phyloP scores from a whole-genome alignment of 1,140 invertebrate genomes.

The Ptiloglossa arizonensis region DNA sequence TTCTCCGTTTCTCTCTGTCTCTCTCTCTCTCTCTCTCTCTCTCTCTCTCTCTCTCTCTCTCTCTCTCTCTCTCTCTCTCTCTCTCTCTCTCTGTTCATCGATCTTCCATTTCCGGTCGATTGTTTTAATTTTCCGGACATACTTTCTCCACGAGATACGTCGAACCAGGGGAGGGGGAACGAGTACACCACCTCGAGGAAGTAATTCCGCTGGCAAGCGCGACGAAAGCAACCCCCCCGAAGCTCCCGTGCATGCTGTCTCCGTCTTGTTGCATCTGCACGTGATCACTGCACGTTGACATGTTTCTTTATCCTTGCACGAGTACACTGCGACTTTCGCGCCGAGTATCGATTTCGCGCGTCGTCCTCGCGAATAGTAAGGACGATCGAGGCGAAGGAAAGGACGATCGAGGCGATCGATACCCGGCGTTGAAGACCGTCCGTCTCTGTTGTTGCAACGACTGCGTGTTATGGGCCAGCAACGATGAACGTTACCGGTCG shows the following conservation, averaged over 20 bases:
- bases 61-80: conserved; percentile 21
- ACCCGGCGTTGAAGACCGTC: background rate
- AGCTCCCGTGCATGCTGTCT: conserved; percentile 65
- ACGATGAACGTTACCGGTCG: conserved; percentile 1
- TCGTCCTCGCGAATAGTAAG: background rate
- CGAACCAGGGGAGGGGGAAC: conserved; percentile 16
- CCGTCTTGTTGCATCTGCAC: conserved; percentile 67
- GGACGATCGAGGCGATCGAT: background rate
- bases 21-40: conserved; percentile 38
- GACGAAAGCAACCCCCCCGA: conserved; percentile 52
- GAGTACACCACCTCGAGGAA: conserved; percentile 36
- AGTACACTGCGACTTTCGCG: background rate
- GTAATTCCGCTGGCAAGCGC: conserved; percentile 9
- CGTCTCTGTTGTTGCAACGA: conserved; percentile 42
- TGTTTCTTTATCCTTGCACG: conserved; percentile 69
- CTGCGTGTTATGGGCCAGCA: conserved; percentile 42
- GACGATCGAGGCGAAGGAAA: too few relatives aligned
- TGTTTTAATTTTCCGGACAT: conserved; percentile 28
- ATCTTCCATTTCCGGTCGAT: conserved; percentile 29
- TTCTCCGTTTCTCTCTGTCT: too few relatives aligned
- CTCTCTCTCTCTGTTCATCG: conserved; percentile 15
- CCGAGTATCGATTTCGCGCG: background rate
- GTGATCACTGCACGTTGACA: conserved; percentile 70
- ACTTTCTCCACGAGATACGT: conserved; percentile 11
- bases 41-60: conserved; percentile 44